These are phyloP conservation scores for Loxodonta africana DNA, from an alignment of 2,113 vertebrate species.

Conservation along the genomic window DNA sequence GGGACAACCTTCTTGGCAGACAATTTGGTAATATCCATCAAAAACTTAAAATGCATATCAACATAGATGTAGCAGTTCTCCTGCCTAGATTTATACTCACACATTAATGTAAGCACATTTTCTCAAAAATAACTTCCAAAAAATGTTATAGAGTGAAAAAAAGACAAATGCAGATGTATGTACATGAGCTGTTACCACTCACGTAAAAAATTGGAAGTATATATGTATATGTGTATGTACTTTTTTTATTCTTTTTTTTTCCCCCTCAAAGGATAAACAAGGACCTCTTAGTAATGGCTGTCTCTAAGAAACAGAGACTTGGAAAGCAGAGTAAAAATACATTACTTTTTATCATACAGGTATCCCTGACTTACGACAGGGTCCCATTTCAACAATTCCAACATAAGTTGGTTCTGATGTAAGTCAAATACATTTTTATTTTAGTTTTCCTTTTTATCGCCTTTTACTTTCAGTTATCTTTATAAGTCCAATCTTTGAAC, in stretches of 20 bases:
- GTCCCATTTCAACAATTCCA: too few relatives aligned
- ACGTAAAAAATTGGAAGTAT: neutral
- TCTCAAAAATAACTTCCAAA: slow-evolving; percentile 34
- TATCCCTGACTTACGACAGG: too few relatives aligned
- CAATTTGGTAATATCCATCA: neutral
- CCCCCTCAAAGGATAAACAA: slow-evolving; percentile 29
- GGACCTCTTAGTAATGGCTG: neutral
- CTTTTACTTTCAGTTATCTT: too few relatives aligned
- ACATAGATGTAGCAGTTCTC: neutral
- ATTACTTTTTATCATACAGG: neutral
- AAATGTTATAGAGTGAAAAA: neutral
- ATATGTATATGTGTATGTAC: neutral
- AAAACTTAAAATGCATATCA: slow-evolving; percentile 32
- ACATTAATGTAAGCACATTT: neutral
- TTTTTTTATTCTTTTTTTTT: neutral
- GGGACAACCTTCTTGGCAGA: neutral
- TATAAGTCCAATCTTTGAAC: too few relatives aligned
- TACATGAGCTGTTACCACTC: neutral
- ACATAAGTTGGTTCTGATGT: neutral
- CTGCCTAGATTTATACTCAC: neutral
- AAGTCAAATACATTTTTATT: too few relatives aligned
- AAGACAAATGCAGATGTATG: neutral
- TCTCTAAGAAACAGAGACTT: neutral
- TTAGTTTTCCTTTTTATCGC: too few relatives aligned
- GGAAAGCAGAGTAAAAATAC: neutral